Base-by-base conservation (phyloP, 2,797 vertebrate species). In the Muraenolepis orangiensis region DNA sequence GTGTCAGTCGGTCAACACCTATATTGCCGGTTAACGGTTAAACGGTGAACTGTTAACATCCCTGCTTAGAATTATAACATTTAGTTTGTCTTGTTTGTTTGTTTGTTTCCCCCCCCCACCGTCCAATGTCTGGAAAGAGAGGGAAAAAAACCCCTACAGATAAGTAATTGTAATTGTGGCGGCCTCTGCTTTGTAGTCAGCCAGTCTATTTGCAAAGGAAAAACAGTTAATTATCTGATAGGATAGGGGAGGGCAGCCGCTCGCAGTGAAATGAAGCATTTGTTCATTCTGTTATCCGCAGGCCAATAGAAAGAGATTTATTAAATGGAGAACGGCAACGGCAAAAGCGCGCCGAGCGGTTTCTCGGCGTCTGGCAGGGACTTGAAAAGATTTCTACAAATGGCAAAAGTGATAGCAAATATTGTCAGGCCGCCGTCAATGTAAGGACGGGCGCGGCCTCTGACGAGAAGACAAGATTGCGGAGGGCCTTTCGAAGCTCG, bases 171-270 rank as follows among this genome's bases (percentile, higher is more conserved):
- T 89, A 93, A 93, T 86, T 88, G 88, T 91, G 85, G 84, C 74
- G 85, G 87, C 72, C 87, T 90, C 88, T 88, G 82, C 87, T 91
- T 84, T 81, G 80, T 83, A 90, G 84, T 91, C 88, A 77, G 88
- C 20, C 13, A 88, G 92, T 91, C 92, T 91, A 91, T 93, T 95
- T 94, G 89, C 91, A 91, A 90, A 66, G 14, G 11, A 64, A 29
- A 66, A 66, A 93, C 95, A 94, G 89, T 93, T 95, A 96, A 95
- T 95, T 95, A 95, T 94, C 93, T 95, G 92, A 93, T 94, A 95
- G 93, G 90, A 94, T 93, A 93, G 82, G 91, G 80, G 75, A 84
- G 87, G 87, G 89, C 90, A 93, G 93, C 90, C 89, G 89, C 84
- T 90, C 91, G 93, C 91, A 93, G 86, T 89, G 87, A 93, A 92